Base-by-base conservation (phyloP, 1,140 invertebrate species). In the Bombus pyrosoma region DNA sequence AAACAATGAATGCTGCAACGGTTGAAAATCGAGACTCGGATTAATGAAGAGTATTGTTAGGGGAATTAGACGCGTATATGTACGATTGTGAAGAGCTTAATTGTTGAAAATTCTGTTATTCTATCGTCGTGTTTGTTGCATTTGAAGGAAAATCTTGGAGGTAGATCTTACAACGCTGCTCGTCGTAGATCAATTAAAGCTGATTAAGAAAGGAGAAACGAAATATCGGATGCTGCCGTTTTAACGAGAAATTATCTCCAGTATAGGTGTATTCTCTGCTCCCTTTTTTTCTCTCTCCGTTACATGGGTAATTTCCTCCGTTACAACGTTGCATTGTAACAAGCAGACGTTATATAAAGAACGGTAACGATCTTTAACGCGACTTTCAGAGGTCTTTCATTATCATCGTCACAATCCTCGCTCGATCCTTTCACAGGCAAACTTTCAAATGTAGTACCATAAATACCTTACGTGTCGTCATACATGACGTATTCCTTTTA, bases 1-100 rank as follows among this genome's bases (percentile, higher is more conserved):
- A 41, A 37, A 79, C 77, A 79, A 68, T 79, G 62, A 47, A 18
- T 32, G 6, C 15, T 13, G 32, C 8, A 34, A 25, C 62, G 25
- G 43, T 39, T 41, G 39, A n/a, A 66, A 79, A 79, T 79, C 59
- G 76, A 79, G 62, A 77, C 25, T 62, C 25, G 75, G 34, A 77
- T 77, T 77, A 34, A 59, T 25, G 75, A 77, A 77, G 53, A 6
- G 47, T 59, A 77, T 77, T 59, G 53, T 77, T 62, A 32, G 9
- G 12, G 1, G 25, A 37, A 59, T 77, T 59, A 59, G 34, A n/a
- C 75, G 34, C 32, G 37, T 18, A 28, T n/a, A 41, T n/a, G 28
- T n/a, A 9, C 25, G 4, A 41, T 71, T 28, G 25, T 2, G 3
- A 41, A 9, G 12, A 72, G 25, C 28, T 72, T 41, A 41, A n/a